Percentiles rank a stretch among this genome's conserved stretches.
phyloP scores from a whole-genome alignment of 2,888 invertebrate genomes.

The Clitarchus hookeri region DNA sequence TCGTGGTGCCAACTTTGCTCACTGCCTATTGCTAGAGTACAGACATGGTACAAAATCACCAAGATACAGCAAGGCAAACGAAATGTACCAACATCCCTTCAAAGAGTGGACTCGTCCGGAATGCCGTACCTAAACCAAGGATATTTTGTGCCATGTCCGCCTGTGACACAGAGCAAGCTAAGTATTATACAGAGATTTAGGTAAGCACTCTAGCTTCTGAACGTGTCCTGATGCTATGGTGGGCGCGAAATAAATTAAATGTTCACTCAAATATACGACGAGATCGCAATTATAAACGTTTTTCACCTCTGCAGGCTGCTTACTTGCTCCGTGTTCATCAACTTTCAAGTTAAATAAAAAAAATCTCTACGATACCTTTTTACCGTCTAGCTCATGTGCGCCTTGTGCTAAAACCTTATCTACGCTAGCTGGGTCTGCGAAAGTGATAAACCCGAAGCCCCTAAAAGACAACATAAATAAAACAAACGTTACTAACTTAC shows the following conservation, averaged over 20 bases:
- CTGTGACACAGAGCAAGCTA: background rate
- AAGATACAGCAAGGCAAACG: background rate
- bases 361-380: conserved; percentile 75
- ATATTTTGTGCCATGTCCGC: background rate
- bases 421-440: conserved; percentile 96
- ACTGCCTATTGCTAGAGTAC: background rate
- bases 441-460: conserved; percentile 99
- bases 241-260: background rate
- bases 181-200: background rate
- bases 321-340: background rate
- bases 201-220: background rate
- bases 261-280: background rate
- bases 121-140: too few species aligned
- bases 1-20: background rate
- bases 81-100: background rate
- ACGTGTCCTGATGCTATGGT: too few species aligned
- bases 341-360: conserved; percentile 29
- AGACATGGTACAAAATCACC: background rate
- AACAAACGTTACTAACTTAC: conserved; percentile 40
- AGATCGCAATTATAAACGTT: background rate
- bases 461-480: conserved; percentile 63
- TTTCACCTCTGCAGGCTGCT: background rate
- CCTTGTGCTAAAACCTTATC: conserved; percentile 98
- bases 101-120: background rate
- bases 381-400: conserved; percentile 98